Percentiles rank a stretch among this genome's conserved stretches.
These are phyloP conservation scores for Patella vulgata DNA, from an alignment of 1,140 invertebrate species.

Conservation along the genomic window DNA sequence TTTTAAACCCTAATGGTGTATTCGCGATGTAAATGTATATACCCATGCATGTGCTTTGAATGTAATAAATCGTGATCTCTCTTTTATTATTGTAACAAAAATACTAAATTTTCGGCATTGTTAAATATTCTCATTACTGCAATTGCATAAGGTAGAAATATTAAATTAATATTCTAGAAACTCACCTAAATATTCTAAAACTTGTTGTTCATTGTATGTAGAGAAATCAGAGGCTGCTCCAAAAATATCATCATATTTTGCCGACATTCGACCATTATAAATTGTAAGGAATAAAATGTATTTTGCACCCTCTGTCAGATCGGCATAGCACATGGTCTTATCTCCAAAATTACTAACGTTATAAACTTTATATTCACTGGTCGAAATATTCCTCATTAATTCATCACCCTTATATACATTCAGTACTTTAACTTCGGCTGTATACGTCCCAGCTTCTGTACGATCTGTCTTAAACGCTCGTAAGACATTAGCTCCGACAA, in stretches of 20 bases:
- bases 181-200: constrained; percentile 54
- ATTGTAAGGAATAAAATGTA: constrained; percentile 63
- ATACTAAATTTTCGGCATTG: no score
- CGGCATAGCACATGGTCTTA: constrained; percentile 62
- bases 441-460: constrained; percentile 52
- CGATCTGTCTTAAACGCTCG: constrained; percentile 49
- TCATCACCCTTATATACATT: constrained; percentile 54
- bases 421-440: constrained; percentile 49
- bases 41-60: no score
- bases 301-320: constrained; percentile 47
- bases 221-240: constrained; percentile 54
- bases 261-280: constrained; percentile 56
- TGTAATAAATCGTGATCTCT: no score
- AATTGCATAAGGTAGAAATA: no score
- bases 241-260: constrained; percentile 65
- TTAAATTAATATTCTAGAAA: no score
- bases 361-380: constrained; percentile 33
- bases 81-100: no score
- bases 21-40: no score
- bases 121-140: no score
- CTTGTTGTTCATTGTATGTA: constrained; percentile 44
- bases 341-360: constrained; percentile 65
- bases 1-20: no score
- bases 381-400: constrained; percentile 19
- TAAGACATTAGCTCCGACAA: constrained; percentile 44